A percentile compares a stretch with the other conserved stretches of the same genome.
These are phyloP conservation scores for Cryptocephalus moraei DNA, from an alignment of 2,888 invertebrate species.

Conservation along the genomic window DNA sequence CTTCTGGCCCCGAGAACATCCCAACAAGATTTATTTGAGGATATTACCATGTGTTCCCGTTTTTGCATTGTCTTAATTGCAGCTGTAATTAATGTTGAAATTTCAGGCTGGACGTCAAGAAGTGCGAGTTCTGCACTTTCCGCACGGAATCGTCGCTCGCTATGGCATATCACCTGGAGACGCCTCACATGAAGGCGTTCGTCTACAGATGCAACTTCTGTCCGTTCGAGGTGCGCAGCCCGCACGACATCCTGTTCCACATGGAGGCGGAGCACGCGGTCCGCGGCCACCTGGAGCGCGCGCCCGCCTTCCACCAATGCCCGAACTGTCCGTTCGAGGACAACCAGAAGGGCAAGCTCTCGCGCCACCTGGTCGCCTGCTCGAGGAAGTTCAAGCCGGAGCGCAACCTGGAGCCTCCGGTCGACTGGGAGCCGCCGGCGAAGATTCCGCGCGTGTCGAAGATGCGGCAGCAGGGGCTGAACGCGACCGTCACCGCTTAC, in stretches of 20 bases:
- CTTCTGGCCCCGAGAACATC: too few relatives aligned
- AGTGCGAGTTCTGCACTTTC: slow-evolving; percentile 83
- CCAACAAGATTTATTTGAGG: too few relatives aligned
- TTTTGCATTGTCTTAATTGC: neutral
- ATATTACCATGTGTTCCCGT: too few relatives aligned
- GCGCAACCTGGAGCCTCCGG: slow-evolving; percentile 73
- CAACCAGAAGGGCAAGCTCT: slow-evolving; percentile 83
- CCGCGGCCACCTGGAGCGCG: slow-evolving; percentile 72
- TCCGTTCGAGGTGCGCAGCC: slow-evolving; percentile 51
- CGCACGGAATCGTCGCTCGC: slow-evolving; percentile 77
- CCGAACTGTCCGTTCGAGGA: slow-evolving; percentile 91
- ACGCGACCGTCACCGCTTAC: slow-evolving; percentile 37
- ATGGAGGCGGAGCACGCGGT: slow-evolving; percentile 86
- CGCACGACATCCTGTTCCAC: slow-evolving; percentile 81
- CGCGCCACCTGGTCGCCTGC: slow-evolving; percentile 79
- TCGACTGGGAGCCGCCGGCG: slow-evolving; percentile 89
- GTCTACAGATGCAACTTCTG: slow-evolving; percentile 60
- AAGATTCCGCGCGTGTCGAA: slow-evolving; percentile 70
- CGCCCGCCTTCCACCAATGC: slow-evolving; percentile 83
- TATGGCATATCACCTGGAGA: slow-evolving; percentile 80
- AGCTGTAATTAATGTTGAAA: too few relatives aligned
- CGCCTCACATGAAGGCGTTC: slow-evolving; percentile 83
- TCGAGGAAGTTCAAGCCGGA: slow-evolving; percentile 83
- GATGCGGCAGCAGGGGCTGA: slow-evolving; percentile 32
- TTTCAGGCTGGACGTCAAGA: slow-evolving; percentile 56